phyloP scores from a whole-genome alignment of 2,113 vertebrate species.

The Xyliphius kryptos region DNA sequence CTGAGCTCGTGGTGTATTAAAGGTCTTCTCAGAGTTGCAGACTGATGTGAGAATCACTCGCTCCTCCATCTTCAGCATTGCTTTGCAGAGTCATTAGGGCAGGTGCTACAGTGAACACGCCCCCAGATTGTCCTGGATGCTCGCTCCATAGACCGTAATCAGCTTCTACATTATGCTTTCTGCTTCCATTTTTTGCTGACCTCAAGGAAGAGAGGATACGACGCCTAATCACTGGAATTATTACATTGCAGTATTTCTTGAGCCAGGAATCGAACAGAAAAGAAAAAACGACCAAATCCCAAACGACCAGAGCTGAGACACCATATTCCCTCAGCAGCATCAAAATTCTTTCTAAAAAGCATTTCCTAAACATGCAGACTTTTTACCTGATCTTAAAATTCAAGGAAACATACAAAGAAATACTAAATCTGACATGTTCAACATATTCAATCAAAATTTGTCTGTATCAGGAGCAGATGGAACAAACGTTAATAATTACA shows the following conservation, averaged over 20 bases:
- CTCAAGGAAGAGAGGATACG: conserved; percentile 47
- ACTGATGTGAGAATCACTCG: conserved; percentile 46
- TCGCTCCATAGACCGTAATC: conserved; percentile 32
- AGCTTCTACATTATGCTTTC: conserved; percentile 8
- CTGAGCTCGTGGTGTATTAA: conserved; percentile 37
- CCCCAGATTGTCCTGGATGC: conserved; percentile 42
- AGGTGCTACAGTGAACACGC: conserved; percentile 36
- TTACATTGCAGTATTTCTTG: conserved; percentile 30
- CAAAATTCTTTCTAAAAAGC: conserved; percentile 29
- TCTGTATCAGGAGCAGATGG: conserved; percentile 37
- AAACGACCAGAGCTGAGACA: conserved; percentile 36
- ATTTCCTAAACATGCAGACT: conserved; percentile 43
- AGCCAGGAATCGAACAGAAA: conserved; percentile 34
- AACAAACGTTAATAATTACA: conserved; percentile 47
- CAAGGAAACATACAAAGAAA: conserved; percentile 22
- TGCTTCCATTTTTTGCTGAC: conserved; percentile 41
- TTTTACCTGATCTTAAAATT: conserved; percentile 36
- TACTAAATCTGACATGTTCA: conserved; percentile 4
- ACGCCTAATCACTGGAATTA: conserved; percentile 32
- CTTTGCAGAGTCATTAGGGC: conserved; percentile 59
- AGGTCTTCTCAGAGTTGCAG: conserved; percentile 48
- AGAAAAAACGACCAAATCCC: conserved; percentile 43
- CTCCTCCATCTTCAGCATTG: conserved; percentile 40
- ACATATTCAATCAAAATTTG: conserved; percentile 16
- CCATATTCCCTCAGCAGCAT: conserved; percentile 34